Base-by-base conservation (phyloP, 2,888 invertebrate species). In the Pheosia tremula region DNA sequence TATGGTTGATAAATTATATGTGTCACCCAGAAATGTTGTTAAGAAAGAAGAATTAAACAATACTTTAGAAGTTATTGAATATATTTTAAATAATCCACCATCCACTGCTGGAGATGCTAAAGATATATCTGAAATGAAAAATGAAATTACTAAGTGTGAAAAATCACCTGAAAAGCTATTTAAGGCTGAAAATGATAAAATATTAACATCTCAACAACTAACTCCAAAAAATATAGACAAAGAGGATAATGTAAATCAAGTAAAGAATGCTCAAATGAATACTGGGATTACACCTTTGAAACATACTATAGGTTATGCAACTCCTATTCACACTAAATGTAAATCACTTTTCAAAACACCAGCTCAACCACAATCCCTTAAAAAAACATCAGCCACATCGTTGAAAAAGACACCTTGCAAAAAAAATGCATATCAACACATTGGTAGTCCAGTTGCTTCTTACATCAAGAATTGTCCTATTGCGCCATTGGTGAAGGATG, bases 381-480 rank as follows among this genome's bases (percentile, higher is more conserved):
- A 81, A 55, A 88, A 84, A 64, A 65, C 72, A n/a, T 67, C 68
- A 39, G 67, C 66, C 38, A 72, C 77, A 43, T 74, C 83, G 58
- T 50, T 77, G 8, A 86, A 80, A 65, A 85, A 78, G 72, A 84
- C 84, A 13, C 81, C 83, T 47, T 66, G 66, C 41, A 84, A 75
- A 75, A 68, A 66, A 56, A 83, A 83, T 69, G 71, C 72, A 45
- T 91, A 84, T 69, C 79, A 87, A 63, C 85, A 91, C 63, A 85
- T 91, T 47, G 71, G 77, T 39, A 92, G 92, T 75, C 92, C 92
- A 55, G 82, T 92, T 47, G 90, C 90, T 52, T 81, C 84, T 59
- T 92, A 91, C 56, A 91, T 92, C 7, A 88, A 87, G 45, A 83
- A 87, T 45, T 75, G 83, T 47, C 88, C 90, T 4, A 83, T 85